These are phyloP conservation scores for Trachurus trachurus DNA, from an alignment of 2,797 vertebrate genomes.

Conservation along the genomic window DNA sequence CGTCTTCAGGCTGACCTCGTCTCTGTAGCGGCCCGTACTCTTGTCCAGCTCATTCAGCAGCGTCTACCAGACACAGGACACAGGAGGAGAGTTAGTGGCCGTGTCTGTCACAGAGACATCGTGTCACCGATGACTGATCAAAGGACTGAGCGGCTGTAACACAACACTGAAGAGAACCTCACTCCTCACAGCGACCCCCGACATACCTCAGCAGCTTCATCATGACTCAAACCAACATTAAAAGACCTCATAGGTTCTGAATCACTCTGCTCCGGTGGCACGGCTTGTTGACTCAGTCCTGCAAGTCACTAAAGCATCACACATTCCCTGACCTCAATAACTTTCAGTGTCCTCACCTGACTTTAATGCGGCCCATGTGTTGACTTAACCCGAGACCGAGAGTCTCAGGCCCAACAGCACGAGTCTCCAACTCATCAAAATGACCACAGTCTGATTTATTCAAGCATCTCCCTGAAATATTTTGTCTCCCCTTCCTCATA, in stretches of 20 bases:
- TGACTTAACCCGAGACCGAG: slow-evolving; percentile 59
- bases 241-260: slow-evolving; percentile 45
- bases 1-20: slow-evolving; percentile 97
- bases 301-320: slow-evolving; percentile 46
- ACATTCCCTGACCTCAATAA: slow-evolving; percentile 56
- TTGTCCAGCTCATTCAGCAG: slow-evolving; percentile 94
- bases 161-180: slow-evolving; percentile 9
- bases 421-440: slow-evolving; percentile 50
- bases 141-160: not conserved
- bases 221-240: slow-evolving; percentile 56
- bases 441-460: slow-evolving; percentile 57
- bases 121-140: not conserved
- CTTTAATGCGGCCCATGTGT: slow-evolving; percentile 57
- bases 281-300: slow-evolving; percentile 74
- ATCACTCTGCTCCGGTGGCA: slow-evolving; percentile 49
- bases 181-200: slow-evolving; percentile 10
- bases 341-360: slow-evolving; percentile 61
- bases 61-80: slow-evolving; percentile 80
- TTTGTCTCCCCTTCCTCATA: slow-evolving; percentile 25
- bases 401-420: slow-evolving; percentile 39
- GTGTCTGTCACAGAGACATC: slow-evolving; percentile 1
- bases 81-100: slow-evolving; percentile 1
- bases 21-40: slow-evolving; percentile 93
- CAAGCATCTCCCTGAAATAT: slow-evolving; percentile 38
- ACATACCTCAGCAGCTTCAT: slow-evolving; percentile 48